Conservation (phyloP, 2,888 invertebrate species). For the Drosophila helvetica region DNA sequence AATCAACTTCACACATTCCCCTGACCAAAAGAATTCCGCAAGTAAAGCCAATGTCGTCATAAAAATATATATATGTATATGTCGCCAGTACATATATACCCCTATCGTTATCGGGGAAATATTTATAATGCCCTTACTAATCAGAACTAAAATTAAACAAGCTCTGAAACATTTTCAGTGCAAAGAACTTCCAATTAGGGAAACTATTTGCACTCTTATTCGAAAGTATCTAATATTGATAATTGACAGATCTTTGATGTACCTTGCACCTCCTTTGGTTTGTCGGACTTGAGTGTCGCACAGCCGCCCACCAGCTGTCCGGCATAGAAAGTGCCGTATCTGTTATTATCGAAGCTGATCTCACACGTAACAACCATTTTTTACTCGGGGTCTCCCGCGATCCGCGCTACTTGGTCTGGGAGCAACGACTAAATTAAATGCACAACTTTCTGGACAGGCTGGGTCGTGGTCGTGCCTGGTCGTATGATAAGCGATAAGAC, state of each 20-base stretch:
- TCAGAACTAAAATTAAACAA: slow-evolving; percentile 16
- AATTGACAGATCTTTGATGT: slow-evolving; percentile 12
- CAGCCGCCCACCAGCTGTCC: slow-evolving; percentile 81
- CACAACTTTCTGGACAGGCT: slow-evolving; percentile 29
- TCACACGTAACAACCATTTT: slow-evolving; percentile 82
- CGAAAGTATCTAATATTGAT: too few relatives aligned
- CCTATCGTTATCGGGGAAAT: slow-evolving; percentile 53
- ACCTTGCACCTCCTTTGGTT: slow-evolving; percentile 81
- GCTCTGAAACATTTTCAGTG: not conserved
- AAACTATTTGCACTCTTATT: not conserved
- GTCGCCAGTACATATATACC: slow-evolving; percentile 15
- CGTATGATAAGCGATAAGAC: slow-evolving; percentile 69
- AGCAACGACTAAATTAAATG: slow-evolving; percentile 55
- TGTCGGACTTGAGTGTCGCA: slow-evolving; percentile 73
- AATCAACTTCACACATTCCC: slow-evolving; percentile 51
- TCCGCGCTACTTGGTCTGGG: slow-evolving; percentile 10
- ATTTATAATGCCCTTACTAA: slow-evolving; percentile 54
- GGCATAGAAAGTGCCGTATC: slow-evolving; percentile 79
- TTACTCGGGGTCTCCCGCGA: not conserved
- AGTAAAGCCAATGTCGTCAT: slow-evolving; percentile 66
- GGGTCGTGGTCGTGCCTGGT: slow-evolving; percentile 17
- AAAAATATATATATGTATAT: slow-evolving; percentile 37
- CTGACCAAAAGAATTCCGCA: slow-evolving; percentile 35
- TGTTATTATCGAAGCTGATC: slow-evolving; percentile 82
- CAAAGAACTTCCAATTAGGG: not conserved